These are phyloP conservation scores for Brenthis hecate DNA, from an alignment of 2,888 invertebrate species.

Conservation along the genomic window DNA sequence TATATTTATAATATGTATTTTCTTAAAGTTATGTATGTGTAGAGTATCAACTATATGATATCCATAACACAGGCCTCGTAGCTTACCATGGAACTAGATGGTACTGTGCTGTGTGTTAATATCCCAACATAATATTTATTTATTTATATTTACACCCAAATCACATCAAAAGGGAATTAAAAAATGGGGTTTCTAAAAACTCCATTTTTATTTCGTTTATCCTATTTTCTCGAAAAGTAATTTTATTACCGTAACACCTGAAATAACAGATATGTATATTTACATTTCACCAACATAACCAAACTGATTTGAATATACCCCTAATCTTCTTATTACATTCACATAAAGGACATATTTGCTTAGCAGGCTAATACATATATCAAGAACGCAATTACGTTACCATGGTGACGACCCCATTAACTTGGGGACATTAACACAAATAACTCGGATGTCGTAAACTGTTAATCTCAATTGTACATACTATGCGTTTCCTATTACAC, in stretches of 20 bases:
- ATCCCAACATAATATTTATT: too few relatives aligned
- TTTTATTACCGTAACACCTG: slow-evolving; percentile 4
- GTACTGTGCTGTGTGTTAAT: too few relatives aligned
- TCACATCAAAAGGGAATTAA: not conserved
- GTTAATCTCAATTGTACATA: slow-evolving; percentile 31
- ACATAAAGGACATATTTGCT: slow-evolving; percentile 8
- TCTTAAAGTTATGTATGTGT: too few relatives aligned
- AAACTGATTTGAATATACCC: not conserved
- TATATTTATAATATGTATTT: too few relatives aligned
- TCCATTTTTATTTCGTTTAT: too few relatives aligned
- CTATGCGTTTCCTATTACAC: slow-evolving; percentile 14
- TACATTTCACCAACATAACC: not conserved
- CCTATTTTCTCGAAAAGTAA: slow-evolving; percentile 1
- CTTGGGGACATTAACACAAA: slow-evolving; percentile 54
- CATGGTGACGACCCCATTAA: slow-evolving; percentile 57
- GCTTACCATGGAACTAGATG: too few relatives aligned
- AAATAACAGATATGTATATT: not conserved
- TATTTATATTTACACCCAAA: not conserved
- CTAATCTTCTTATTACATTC: slow-evolving; percentile 7
- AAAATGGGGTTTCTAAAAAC: too few relatives aligned
- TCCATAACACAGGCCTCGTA: too few relatives aligned
- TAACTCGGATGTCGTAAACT: slow-evolving; percentile 33
- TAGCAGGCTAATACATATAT: slow-evolving; percentile 2
- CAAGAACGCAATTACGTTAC: slow-evolving; percentile 43
- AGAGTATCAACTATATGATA: too few relatives aligned